Evolutionary conservation across 2,113 vertebrate species (phyloP).

Genomic region (Hemichromis elongatus): DNA sequence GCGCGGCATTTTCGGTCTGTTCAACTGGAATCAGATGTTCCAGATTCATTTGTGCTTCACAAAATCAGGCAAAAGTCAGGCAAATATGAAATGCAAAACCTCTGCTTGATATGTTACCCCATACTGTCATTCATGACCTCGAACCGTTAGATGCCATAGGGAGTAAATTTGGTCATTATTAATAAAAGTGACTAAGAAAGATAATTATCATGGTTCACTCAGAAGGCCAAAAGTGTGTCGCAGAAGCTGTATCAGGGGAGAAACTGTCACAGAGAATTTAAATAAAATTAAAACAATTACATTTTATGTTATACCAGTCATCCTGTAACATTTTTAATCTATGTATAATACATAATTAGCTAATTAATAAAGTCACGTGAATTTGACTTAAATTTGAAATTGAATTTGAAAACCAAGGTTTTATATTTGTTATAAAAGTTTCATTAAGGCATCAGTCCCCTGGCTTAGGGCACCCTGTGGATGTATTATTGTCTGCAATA

Average conservation of each 20-base stretch:
- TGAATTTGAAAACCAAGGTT: no score
- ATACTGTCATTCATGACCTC: not conserved
- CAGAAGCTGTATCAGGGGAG: not conserved
- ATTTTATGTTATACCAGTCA: accelerated
- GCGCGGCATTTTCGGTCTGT: accelerated
- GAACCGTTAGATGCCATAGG: not conserved
- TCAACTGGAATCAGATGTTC: not conserved
- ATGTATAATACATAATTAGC: not conserved
- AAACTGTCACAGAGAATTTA: not conserved
- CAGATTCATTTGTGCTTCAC: not conserved
- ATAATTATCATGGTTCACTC: not conserved
- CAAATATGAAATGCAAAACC: not conserved
- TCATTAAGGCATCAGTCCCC: not conserved
- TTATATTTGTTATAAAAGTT: not conserved
- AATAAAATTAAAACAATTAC: not conserved
- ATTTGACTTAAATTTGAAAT: no score
- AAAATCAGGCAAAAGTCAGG: not conserved
- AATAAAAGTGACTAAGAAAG: not conserved
- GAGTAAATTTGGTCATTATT: not conserved
- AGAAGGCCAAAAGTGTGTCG: not conserved
- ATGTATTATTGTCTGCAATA: accelerated
- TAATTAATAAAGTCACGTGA: not conserved
- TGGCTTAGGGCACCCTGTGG: accelerated
- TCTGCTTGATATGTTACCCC: not conserved
- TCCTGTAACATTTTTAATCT: not conserved